phyloP scores from a whole-genome alignment of 1,140 invertebrate genomes.

The Chelonus insularis region DNA sequence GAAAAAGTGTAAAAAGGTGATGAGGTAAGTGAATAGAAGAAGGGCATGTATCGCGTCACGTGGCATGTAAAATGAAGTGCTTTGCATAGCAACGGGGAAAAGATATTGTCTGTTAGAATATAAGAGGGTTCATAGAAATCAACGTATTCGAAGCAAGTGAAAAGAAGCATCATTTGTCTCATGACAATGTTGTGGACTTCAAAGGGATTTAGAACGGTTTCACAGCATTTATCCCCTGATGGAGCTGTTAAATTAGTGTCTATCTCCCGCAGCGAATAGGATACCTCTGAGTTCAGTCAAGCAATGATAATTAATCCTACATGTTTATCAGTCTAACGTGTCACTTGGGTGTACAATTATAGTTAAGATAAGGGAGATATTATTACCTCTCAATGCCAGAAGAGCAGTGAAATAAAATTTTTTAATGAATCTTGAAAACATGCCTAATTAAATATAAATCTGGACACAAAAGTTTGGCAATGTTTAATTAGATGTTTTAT shows the following conservation, averaged over 20 bases:
- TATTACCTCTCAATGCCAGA: too few species aligned
- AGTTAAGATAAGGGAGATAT: background rate
- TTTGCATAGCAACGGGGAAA: constrained; percentile 22
- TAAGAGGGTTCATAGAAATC: background rate
- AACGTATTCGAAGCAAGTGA: background rate
- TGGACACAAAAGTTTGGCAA: background rate
- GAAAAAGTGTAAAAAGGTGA: background rate
- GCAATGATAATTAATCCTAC: background rate
- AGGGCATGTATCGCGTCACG: constrained; percentile 1
- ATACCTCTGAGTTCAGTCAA: too few species aligned
- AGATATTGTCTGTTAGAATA: constrained; percentile 16
- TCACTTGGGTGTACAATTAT: background rate
- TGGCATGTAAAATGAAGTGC: constrained; percentile 18
- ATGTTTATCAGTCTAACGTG: constrained; percentile 6
- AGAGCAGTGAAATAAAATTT: too few species aligned
- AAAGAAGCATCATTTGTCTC: background rate
- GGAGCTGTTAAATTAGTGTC: constrained; percentile 14
- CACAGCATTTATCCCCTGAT: constrained; percentile 6
- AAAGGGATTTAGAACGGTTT: too few species aligned
- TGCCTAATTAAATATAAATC: too few species aligned
- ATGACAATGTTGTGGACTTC: background rate
- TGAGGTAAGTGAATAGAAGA: constrained; percentile 7
- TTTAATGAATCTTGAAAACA: too few species aligned
- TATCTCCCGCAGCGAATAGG: background rate
- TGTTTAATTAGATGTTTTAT: background rate